Percentiles rank a stretch among this genome's conserved stretches.
Conservation (phyloP, 2,888 invertebrate genomes). For the Tiphia femorata region DNA sequence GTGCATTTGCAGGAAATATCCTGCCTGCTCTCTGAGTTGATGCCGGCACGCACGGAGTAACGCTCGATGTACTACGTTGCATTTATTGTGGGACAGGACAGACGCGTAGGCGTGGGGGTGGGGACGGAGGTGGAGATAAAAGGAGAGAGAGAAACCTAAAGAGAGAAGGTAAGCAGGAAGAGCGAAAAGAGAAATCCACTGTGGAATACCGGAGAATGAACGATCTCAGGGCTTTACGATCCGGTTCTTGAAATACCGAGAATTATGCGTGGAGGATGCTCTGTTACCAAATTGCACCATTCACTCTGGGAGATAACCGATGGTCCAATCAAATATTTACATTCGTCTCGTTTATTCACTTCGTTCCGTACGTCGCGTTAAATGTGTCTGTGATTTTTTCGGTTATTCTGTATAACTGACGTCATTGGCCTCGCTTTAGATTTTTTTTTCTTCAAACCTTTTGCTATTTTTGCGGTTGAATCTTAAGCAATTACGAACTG, state of each 20-base stretch:
- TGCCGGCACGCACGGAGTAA: slow-evolving; percentile 1
- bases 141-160: background rate
- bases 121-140: background rate
- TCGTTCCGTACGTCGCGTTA: no score
- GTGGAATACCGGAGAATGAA: background rate
- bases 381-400: no score
- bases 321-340: no score
- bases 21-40: background rate
- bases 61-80: background rate
- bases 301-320: no score
- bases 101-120: background rate
- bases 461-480: no score
- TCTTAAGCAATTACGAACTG: no score
- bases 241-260: background rate
- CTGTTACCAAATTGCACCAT: no score
- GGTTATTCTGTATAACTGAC: no score
- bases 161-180: background rate
- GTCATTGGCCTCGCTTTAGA: no score
- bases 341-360: no score
- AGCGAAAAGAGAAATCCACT: slow-evolving; percentile 5
- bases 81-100: background rate
- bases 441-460: no score
- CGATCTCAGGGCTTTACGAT: background rate
- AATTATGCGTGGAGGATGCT: no score
- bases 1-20: background rate